Conservation (phyloP, 2,797 vertebrate genomes). For the Myotis vivesi region DNA sequence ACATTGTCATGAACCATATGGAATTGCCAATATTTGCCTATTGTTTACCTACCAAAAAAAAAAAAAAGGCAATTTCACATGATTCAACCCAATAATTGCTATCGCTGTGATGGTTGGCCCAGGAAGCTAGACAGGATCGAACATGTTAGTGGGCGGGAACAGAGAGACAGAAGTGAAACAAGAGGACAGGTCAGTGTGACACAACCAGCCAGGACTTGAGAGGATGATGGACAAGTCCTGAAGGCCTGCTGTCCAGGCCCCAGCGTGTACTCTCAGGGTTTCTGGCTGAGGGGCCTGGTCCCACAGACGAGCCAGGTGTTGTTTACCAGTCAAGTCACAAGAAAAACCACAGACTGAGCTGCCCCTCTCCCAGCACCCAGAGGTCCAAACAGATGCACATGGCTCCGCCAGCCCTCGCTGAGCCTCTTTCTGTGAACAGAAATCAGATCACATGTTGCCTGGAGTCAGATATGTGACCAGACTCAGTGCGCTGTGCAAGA, state of each 20-base stretch:
- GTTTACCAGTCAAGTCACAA: conserved; percentile 46
- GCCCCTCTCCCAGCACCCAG: conserved; percentile 6
- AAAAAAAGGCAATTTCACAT: background rate
- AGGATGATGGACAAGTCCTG: background rate
- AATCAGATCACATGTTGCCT: conserved; percentile 73
- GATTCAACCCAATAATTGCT: background rate
- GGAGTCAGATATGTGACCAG: conserved; percentile 77
- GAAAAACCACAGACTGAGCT: background rate
- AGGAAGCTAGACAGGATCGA: background rate
- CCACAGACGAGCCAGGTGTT: conserved; percentile 27
- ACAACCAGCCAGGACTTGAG: background rate
- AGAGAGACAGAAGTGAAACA: background rate
- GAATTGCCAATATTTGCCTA: background rate
- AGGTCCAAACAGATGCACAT: background rate
- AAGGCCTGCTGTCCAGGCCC: background rate
- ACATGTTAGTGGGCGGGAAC: background rate
- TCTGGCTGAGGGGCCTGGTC: background rate
- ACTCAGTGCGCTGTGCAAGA: conserved; percentile 60
- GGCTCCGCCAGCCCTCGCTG: background rate
- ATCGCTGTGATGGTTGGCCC: accelerated
- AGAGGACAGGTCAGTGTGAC: background rate
- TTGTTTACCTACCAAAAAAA: background rate
- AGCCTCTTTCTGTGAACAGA: conserved; percentile 55
- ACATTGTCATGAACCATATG: background rate
- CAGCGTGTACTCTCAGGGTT: background rate